Conservation (phyloP, 1,140 invertebrate genomes). For the Caenorhabditis briggsae region DNA sequence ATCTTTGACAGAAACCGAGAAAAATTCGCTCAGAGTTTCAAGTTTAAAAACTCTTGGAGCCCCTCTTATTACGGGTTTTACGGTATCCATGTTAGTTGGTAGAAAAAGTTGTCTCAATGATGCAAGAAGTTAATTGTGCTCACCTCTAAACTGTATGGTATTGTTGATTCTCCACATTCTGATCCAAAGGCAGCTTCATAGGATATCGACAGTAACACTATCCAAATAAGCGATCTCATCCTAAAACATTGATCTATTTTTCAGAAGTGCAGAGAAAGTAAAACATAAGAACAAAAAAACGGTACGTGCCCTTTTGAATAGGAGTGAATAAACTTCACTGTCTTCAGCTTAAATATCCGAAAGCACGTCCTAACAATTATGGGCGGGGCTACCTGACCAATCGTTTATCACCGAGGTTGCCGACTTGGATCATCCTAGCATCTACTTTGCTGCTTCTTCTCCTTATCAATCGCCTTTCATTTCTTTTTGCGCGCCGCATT, state of each 20-base stretch:
- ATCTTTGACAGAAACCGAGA: too few relatives aligned
- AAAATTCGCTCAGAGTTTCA: too few relatives aligned
- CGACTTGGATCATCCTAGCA: slow-evolving; percentile 48
- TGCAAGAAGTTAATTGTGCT: background rate
- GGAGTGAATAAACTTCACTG: background rate
- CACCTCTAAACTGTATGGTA: slow-evolving; percentile 75
- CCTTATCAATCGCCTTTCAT: background rate
- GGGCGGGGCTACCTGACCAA: slow-evolving; percentile 32
- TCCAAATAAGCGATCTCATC: background rate
- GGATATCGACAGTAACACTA: background rate
- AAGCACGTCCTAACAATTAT: background rate
- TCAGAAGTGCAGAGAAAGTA: background rate
- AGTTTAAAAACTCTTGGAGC: too few relatives aligned
- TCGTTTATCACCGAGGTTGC: slow-evolving; percentile 4
- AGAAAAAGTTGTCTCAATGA: background rate
- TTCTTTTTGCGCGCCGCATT: background rate
- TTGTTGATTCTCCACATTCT: slow-evolving; percentile 70
- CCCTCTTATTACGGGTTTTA: too few relatives aligned
- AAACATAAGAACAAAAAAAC: background rate
- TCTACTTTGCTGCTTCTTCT: slow-evolving; percentile 23
- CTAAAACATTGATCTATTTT: background rate
- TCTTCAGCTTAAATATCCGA: slow-evolving; percentile 5
- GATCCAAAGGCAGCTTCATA: background rate
- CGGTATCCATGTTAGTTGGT: background rate
- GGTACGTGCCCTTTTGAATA: background rate